Conservation (phyloP, 37 sponge, comb jelly and placozoan genomes). For the Cliona cf. orientalis region DNA sequence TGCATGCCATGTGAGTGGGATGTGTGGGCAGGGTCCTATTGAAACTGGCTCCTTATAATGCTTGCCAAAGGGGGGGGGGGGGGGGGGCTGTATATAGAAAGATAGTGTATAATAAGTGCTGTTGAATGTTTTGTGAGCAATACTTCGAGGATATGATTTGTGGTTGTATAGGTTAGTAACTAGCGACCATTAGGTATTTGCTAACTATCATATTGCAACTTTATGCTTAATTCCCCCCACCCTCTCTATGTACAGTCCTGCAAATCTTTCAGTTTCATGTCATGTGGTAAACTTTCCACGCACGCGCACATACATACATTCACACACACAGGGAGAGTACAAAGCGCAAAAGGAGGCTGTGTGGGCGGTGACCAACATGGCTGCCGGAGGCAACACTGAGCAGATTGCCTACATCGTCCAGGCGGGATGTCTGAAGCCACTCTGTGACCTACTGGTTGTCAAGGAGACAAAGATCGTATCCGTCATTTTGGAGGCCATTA, state of each 20-base stretch:
- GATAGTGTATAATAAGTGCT: too few species aligned
- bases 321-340: constrained; percentile 78
- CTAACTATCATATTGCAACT: neutral
- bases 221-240: neutral
- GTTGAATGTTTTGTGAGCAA: too few species aligned
- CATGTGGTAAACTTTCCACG: too few species aligned
- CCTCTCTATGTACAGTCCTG: neutral
- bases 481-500: constrained; percentile 79
- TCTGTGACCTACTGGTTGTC: constrained; percentile 87
- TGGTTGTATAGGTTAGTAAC: neutral
- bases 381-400: constrained; percentile 89
- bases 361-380: constrained; percentile 98
- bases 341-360: constrained; percentile 96
- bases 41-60: too few species aligned
- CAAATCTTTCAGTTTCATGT: neutral
- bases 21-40: too few species aligned
- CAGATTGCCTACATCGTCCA: constrained; percentile 70
- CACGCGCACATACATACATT: too few species aligned
- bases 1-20: too few species aligned
- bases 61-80: too few species aligned
- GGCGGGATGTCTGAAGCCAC: constrained; percentile 78
- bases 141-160: too few species aligned
- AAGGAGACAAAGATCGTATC: constrained; percentile 84
- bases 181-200: neutral
- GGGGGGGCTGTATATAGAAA: too few species aligned